These are phyloP conservation scores for Lota lota DNA, from an alignment of 2,113 vertebrate genomes.

Conservation along the genomic window DNA sequence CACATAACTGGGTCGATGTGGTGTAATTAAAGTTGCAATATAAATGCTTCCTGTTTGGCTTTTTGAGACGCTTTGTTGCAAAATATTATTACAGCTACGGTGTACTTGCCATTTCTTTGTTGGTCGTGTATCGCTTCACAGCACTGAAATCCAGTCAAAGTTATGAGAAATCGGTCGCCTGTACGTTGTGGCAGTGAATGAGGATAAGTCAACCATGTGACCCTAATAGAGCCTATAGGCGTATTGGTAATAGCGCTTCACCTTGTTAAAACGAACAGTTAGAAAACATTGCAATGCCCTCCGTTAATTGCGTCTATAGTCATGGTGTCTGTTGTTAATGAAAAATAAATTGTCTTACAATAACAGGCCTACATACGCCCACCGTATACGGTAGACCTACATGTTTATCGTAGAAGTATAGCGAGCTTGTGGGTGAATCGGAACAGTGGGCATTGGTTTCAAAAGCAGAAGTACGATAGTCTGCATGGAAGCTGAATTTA, in stretches of 20 bases:
- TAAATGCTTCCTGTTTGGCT: constrained; percentile 45
- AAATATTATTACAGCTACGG: constrained; percentile 39
- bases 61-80: constrained; percentile 52
- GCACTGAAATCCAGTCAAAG: constrained; percentile 30
- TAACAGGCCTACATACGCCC: constrained; percentile 20
- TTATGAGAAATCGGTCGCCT: constrained; percentile 17
- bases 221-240: constrained; percentile 23
- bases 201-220: not conserved
- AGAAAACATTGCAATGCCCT: too few relatives aligned
- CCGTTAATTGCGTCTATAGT: too few relatives aligned
- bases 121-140: constrained; percentile 1
- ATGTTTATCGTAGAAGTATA: constrained; percentile 2
- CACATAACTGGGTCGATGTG: constrained; percentile 51
- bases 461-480: too few relatives aligned
- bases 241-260: constrained; percentile 17
- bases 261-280: too few relatives aligned
- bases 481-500: too few relatives aligned
- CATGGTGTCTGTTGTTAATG: too few relatives aligned
- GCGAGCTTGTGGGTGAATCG: too few relatives aligned
- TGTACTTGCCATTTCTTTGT: constrained; percentile 37
- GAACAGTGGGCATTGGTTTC: too few relatives aligned
- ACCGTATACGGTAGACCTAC: too few relatives aligned
- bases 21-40: constrained; percentile 69
- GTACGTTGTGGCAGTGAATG: constrained; percentile 7
- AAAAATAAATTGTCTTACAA: too few relatives aligned